These are phyloP conservation scores for Melanostoma mellinum DNA, from an alignment of 2,888 invertebrate genomes.

Conservation along the genomic window DNA sequence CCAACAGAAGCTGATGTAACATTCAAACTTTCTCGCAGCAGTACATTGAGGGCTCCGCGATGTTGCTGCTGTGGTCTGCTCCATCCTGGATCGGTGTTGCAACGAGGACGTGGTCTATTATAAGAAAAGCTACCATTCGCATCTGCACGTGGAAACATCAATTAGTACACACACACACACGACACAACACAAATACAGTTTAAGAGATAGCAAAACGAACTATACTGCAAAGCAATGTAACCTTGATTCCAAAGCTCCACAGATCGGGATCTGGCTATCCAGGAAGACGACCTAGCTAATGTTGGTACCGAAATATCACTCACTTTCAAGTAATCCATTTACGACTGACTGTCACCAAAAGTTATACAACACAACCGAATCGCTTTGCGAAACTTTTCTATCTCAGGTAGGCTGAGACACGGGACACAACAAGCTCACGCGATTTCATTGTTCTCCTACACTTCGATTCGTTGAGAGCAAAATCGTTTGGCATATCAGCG, in stretches of 20 bases:
- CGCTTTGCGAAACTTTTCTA: slow-evolving; percentile 7
- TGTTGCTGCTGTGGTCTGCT: slow-evolving; percentile 23
- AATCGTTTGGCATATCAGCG: slow-evolving; percentile 35
- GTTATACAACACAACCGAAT: slow-evolving; percentile 42
- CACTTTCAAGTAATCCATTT: slow-evolving; percentile 61
- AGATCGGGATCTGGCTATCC: slow-evolving; percentile 21
- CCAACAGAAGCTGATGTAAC: slow-evolving; percentile 68
- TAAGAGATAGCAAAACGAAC: slow-evolving; percentile 19
- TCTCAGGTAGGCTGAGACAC: not conserved
- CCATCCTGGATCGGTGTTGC: slow-evolving; percentile 63
- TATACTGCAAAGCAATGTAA: slow-evolving; percentile 21
- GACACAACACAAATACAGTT: slow-evolving; percentile 5
- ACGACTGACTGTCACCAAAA: slow-evolving; percentile 28
- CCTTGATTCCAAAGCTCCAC: slow-evolving; percentile 54
- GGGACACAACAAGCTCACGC: slow-evolving; percentile 34
- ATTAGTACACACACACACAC: slow-evolving; percentile 39
- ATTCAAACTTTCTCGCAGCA: slow-evolving; percentile 55
- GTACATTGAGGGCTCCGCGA: slow-evolving; percentile 50
- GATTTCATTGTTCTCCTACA: not conserved
- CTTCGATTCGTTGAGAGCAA: slow-evolving; percentile 18
- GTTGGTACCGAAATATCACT: slow-evolving; percentile 26
- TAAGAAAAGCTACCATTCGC: slow-evolving; percentile 8
- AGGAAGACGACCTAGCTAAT: slow-evolving; percentile 8
- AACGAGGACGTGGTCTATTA: slow-evolving; percentile 50
- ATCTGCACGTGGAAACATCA: slow-evolving; percentile 68